A percentile compares a stretch with the other conserved stretches of the same genome.
These are phyloP conservation scores for Terebella lapidaria DNA, from an alignment of 2,888 invertebrate species.

Conservation along the genomic window DNA sequence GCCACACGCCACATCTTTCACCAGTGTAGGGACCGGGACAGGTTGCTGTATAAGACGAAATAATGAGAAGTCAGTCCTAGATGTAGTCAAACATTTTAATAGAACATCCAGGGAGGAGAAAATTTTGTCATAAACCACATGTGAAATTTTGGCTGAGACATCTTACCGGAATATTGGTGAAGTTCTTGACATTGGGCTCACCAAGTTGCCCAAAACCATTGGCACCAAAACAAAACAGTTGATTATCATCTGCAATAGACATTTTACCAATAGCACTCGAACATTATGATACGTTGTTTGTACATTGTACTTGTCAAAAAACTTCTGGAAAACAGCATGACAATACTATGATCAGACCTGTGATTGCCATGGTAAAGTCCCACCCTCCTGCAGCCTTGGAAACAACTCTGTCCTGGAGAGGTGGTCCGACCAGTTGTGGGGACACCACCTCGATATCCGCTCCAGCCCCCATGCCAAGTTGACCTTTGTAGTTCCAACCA, in stretches of 20 bases:
- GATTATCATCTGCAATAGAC: conserved; percentile 26
- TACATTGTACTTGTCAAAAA: no score
- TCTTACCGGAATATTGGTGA: conserved; percentile 19
- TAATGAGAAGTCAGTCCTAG: no score
- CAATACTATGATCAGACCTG: conserved; percentile 12
- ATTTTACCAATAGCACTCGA: conserved; percentile 9
- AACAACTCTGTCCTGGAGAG: background rate
- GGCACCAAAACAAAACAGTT: conserved; percentile 35
- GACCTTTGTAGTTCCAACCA: conserved; percentile 41
- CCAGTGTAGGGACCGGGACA: no score
- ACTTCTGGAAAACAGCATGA: no score
- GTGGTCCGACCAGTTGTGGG: background rate
- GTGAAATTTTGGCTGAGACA: no score
- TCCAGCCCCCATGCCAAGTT: conserved; percentile 32
- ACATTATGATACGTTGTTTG: no score
- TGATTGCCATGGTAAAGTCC: conserved; percentile 38
- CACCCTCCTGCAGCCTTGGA: conserved; percentile 33
- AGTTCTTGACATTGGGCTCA: conserved; percentile 10
- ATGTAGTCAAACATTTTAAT: no score
- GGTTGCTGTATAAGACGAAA: no score
- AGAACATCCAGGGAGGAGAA: no score
- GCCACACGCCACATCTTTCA: no score
- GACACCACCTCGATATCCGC: conserved; percentile 17
- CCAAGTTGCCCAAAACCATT: conserved; percentile 41
- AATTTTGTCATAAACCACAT: no score